phyloP scores from a whole-genome alignment of 2,888 invertebrate genomes.

The Chesias legatella region DNA sequence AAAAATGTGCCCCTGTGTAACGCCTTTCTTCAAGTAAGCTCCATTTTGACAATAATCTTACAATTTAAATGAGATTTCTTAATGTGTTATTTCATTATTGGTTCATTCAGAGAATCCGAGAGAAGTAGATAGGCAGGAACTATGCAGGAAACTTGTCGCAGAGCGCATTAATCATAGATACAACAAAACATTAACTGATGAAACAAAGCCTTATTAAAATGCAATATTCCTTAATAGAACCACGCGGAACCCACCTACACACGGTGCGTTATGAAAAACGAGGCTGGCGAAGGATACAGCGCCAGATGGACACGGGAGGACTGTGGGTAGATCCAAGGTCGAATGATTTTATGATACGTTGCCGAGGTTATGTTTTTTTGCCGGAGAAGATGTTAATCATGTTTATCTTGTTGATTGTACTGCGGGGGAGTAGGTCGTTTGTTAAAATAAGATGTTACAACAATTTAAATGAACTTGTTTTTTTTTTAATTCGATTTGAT shows the following conservation, averaged over 20 bases:
- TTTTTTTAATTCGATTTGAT: slow-evolving; percentile 4
- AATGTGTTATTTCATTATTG: too few relatives aligned
- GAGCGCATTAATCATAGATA: slow-evolving; percentile 1
- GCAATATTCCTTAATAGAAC: slow-evolving; percentile 21
- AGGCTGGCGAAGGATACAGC: slow-evolving; percentile 14
- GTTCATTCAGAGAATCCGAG: too few relatives aligned
- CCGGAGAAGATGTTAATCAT: slow-evolving; percentile 34
- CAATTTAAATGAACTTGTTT: slow-evolving; percentile 9
- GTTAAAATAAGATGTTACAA: slow-evolving; percentile 21
- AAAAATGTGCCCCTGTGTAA: too few relatives aligned
- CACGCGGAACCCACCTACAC: slow-evolving; percentile 28
- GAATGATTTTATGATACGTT: slow-evolving; percentile 42
- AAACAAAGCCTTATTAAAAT: slow-evolving; percentile 18
- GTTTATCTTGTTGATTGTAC: slow-evolving; percentile 33
- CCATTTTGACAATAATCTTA: too few relatives aligned
- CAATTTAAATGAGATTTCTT: too few relatives aligned
- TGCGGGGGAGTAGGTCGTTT: slow-evolving; percentile 33
- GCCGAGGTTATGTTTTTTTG: slow-evolving; percentile 49
- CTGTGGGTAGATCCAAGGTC: slow-evolving; percentile 42
- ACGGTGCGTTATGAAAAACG: slow-evolving; percentile 15
- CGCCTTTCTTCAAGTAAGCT: too few relatives aligned
- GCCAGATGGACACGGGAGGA: slow-evolving; percentile 41
- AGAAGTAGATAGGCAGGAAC: too few relatives aligned
- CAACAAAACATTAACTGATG: slow-evolving; percentile 7
- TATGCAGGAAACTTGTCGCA: too few relatives aligned